These are phyloP conservation scores for Atta colombica DNA, from an alignment of 1,140 invertebrate genomes.

Conservation along the genomic window DNA sequence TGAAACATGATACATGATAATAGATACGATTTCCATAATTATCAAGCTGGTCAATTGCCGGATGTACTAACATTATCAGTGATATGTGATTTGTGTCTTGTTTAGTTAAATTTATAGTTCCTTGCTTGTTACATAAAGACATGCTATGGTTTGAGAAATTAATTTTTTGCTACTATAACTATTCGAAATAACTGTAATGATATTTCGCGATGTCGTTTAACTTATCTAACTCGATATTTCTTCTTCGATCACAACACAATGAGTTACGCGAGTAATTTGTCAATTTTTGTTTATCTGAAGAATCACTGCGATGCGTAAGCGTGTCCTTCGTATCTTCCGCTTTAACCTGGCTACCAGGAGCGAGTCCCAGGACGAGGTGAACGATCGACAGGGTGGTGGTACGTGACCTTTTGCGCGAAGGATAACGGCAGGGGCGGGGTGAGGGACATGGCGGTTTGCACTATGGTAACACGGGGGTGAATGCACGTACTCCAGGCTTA, in stretches of 20 bases:
- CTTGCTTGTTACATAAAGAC: not conserved
- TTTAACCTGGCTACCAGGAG: constrained; percentile 82
- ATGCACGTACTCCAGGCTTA: constrained; percentile 77
- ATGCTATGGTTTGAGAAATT: not conserved
- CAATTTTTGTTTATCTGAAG: constrained; percentile 1
- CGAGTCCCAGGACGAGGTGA: constrained; percentile 85
- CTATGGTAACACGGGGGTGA: constrained; percentile 78
- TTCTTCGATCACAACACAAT: not conserved
- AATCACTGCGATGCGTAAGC: constrained; percentile 11
- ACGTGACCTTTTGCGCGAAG: constrained; percentile 86
- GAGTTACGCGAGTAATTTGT: not conserved
- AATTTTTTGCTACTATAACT: not conserved
- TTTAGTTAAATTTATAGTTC: constrained; percentile 1
- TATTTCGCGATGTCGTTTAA: constrained; percentile 6
- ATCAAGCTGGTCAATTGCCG: not conserved
- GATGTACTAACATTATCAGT: not conserved
- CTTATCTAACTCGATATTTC: not conserved
- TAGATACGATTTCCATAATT: not conserved
- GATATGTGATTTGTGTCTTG: not conserved
- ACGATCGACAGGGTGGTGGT: constrained; percentile 84
- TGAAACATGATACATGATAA: not conserved
- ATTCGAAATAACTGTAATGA: not conserved
- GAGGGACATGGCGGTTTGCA: constrained; percentile 66
- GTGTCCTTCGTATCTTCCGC: constrained; percentile 78
- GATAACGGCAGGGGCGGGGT: constrained; percentile 82